phyloP scores from a whole-genome alignment of 2,888 invertebrate species.

The Torymus tubicola region DNA sequence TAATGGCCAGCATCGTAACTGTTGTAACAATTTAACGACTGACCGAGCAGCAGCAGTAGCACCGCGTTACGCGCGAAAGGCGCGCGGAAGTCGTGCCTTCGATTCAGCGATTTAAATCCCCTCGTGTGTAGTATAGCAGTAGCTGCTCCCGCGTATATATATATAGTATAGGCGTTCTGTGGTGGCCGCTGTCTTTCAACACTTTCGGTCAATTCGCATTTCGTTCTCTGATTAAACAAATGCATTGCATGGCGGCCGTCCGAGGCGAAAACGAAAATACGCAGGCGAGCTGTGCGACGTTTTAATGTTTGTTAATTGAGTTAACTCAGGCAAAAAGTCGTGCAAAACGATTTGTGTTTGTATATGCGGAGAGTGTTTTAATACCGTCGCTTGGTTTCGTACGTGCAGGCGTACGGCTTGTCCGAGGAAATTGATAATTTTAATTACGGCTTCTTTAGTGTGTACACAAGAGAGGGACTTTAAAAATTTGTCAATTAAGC shows the following conservation, averaged over 20 bases:
- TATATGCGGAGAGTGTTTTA: too few relatives aligned
- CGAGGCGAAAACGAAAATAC: background rate
- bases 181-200: slow-evolving; percentile 15
- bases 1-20: slow-evolving; percentile 48
- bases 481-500: too few relatives aligned
- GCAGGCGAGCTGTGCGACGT: too few relatives aligned
- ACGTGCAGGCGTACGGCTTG: too few relatives aligned
- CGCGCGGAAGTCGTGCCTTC: slow-evolving; percentile 49
- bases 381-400: too few relatives aligned
- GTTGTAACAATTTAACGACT: slow-evolving; percentile 56
- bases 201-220: background rate
- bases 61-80: slow-evolving; percentile 28
- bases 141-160: background rate
- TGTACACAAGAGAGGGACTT: too few relatives aligned
- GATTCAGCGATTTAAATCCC: slow-evolving; percentile 55
- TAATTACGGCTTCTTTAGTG: too few relatives aligned
- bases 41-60: slow-evolving; percentile 46
- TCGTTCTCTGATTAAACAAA: background rate
- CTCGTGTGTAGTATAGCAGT: background rate
- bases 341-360: too few relatives aligned
- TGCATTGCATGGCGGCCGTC: background rate
- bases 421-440: too few relatives aligned
- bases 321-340: too few relatives aligned
- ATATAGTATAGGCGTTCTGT: background rate
- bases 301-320: too few relatives aligned